A percentile compares a stretch with the other conserved stretches of the same genome.
phyloP scores from a whole-genome alignment of 2,888 invertebrate genomes.

The Diaprepes abbreviatus region DNA sequence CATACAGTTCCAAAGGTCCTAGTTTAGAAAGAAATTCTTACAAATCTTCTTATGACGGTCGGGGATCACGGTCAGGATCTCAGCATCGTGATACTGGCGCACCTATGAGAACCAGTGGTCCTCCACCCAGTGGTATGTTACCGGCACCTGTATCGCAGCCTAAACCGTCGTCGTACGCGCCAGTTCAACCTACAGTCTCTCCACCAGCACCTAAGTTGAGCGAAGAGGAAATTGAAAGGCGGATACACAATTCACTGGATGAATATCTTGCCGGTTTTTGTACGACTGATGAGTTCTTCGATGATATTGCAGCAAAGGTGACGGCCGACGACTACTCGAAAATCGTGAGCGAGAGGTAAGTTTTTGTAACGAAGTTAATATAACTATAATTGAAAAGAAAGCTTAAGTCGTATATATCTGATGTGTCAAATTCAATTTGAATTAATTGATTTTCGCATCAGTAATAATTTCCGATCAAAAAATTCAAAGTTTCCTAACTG shows the following conservation, averaged over 20 bases:
- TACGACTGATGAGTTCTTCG: conserved; percentile 59
- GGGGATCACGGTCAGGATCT: conserved; percentile 71
- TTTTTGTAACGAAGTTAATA: too few species aligned
- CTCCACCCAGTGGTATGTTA: conserved; percentile 46
- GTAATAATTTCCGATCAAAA: too few species aligned
- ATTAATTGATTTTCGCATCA: too few species aligned
- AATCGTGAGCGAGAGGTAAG: conserved; percentile 62
- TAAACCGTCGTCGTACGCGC: conserved; percentile 49
- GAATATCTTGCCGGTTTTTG: conserved; percentile 63
- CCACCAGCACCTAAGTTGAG: conserved; percentile 36
- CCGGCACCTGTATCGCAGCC: conserved; percentile 21
- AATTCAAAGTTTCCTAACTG: too few species aligned
- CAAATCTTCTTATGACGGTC: conserved; percentile 63
- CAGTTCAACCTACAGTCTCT: conserved; percentile 30
- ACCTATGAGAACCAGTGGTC: conserved; percentile 52
- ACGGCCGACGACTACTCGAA: conserved; percentile 56
- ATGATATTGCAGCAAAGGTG: conserved; percentile 60
- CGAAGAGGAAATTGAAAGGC: conserved; percentile 60
- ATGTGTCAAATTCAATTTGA: too few species aligned
- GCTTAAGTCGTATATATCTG: too few species aligned
- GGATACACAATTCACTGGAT: conserved; percentile 62
- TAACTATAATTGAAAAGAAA: too few species aligned
- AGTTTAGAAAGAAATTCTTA: conserved; percentile 63
- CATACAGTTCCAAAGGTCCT: conserved; percentile 65
- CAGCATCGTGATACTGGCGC: conserved; percentile 68